Percentiles rank a stretch among this genome's conserved stretches.
These are phyloP conservation scores for Hermetia illucens DNA, from an alignment of 1,140 invertebrate species.

Conservation along the genomic window DNA sequence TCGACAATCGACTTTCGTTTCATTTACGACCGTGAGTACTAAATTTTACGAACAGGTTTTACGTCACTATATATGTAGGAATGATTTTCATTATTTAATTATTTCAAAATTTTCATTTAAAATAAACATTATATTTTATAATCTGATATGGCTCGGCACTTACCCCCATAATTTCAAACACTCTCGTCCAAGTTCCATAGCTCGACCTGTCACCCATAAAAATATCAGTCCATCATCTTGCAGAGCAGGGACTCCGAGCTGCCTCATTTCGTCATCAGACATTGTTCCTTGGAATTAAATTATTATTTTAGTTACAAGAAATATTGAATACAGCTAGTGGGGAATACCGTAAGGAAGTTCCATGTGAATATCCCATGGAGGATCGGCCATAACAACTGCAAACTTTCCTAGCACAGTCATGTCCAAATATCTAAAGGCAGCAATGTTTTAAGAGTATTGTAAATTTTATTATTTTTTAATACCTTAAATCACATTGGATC, in stretches of 20 bases:
- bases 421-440: conserved; percentile 51
- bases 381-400: conserved; percentile 90
- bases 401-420: conserved; percentile 93
- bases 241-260: conserved; percentile 72
- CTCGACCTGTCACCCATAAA: conserved; percentile 94
- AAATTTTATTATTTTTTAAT: background rate
- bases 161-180: conserved; percentile 80
- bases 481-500: conserved; percentile 90
- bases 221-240: conserved; percentile 96
- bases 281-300: conserved; percentile 48
- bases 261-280: conserved; percentile 97
- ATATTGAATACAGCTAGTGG: background rate
- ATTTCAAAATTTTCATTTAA: background rate
- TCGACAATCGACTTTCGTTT: too few species aligned
- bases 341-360: conserved; percentile 82
- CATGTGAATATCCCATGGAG: conserved; percentile 91
- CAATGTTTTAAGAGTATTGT: background rate
- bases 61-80: too few species aligned
- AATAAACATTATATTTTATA: background rate
- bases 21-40: too few species aligned
- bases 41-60: too few species aligned
- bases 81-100: background rate
- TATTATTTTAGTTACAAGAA: conserved; percentile 1
- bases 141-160: background rate
- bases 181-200: conserved; percentile 92